A percentile compares a stretch with the other conserved stretches of the same genome.
Conservation (phyloP, 1,140 invertebrate species). For the Ladona fulva region DNA sequence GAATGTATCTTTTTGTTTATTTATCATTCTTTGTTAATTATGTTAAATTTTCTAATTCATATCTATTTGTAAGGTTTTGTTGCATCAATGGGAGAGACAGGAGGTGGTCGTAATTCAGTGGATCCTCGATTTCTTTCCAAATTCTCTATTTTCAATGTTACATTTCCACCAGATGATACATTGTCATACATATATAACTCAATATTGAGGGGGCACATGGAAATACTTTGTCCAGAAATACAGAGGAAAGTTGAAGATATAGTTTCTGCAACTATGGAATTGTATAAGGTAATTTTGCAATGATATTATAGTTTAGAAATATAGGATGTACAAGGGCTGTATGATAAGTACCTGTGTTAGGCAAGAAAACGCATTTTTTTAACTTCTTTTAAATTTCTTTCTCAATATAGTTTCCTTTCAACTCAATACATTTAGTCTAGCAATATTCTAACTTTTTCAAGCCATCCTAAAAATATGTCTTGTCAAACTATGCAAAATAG, state of each 20-base stretch:
- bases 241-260: constrained; percentile 52
- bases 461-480: too few relatives aligned
- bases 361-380: too few relatives aligned
- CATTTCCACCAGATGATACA: constrained; percentile 65
- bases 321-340: too few relatives aligned
- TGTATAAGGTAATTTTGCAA: constrained; percentile 67
- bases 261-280: constrained; percentile 64
- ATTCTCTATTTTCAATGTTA: constrained; percentile 79
- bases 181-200: constrained; percentile 74
- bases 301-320: too few relatives aligned
- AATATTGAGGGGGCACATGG: constrained; percentile 68
- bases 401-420: too few relatives aligned
- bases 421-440: too few relatives aligned
- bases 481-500: too few relatives aligned
- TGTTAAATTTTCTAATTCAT: constrained; percentile 20
- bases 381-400: too few relatives aligned
- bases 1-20: too few relatives aligned
- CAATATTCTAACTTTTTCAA: too few relatives aligned
- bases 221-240: constrained; percentile 56
- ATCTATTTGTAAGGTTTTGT: constrained; percentile 51
- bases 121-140: constrained; percentile 83
- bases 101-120: constrained; percentile 78
- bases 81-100: constrained; percentile 71
- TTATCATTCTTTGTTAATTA: too few relatives aligned
- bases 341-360: too few relatives aligned